These are phyloP conservation scores for Rhadina sibilatrix DNA, from an alignment of 2,113 vertebrate species.

Conservation along the genomic window DNA sequence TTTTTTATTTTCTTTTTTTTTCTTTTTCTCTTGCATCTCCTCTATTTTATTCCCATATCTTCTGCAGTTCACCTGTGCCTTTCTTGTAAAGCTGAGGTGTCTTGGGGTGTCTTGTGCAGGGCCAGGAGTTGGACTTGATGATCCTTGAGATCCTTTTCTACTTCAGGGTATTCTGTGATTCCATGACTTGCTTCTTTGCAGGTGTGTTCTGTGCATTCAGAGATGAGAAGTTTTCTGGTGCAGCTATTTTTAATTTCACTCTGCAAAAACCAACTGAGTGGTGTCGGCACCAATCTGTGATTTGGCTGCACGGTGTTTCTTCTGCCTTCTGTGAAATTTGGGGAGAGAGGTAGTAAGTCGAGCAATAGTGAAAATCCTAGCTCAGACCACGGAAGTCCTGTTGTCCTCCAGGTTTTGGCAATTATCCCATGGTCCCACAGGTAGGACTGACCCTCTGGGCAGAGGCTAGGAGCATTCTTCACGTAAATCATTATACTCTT, in stretches of 20 bases:
- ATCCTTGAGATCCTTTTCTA: neutral
- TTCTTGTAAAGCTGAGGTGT: neutral
- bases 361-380: neutral
- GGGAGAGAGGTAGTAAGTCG: neutral
- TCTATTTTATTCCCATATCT: neutral
- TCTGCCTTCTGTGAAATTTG: neutral
- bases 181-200: neutral
- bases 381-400: neutral
- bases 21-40: neutral
- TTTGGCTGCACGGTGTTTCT: neutral
- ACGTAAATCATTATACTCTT: neutral
- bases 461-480: neutral
- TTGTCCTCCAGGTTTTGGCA: neutral
- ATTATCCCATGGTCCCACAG: neutral
- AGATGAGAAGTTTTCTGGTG: neutral
- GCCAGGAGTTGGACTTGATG: neutral
- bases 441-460: neutral
- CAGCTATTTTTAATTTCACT: neutral
- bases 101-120: neutral
- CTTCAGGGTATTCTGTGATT: neutral
- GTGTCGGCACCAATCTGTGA: neutral
- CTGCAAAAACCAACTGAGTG: rapidly evolving
- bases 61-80: neutral
- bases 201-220: neutral
- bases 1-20: neutral